These are phyloP conservation scores for Lepidocyrtinus sp. DNA, from an alignment of 2,888 invertebrate species.

Conservation along the genomic window DNA sequence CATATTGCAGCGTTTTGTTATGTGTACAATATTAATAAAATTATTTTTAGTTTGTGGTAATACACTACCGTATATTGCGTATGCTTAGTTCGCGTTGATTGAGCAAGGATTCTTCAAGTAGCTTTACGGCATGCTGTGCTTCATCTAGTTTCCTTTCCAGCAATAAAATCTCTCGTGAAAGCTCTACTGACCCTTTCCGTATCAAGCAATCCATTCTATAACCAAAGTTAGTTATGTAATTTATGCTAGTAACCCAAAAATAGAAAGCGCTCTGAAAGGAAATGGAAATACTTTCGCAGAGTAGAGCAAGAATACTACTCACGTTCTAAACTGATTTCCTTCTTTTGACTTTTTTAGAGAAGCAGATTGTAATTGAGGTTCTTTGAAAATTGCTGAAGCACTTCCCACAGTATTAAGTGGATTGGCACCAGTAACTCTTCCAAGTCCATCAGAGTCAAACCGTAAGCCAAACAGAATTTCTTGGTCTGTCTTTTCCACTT, in stretches of 20 bases:
- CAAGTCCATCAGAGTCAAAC: conserved; percentile 41
- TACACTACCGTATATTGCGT: conserved; percentile 72
- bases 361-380: not conserved
- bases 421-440: conserved; percentile 17
- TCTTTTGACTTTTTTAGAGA: conserved; percentile 15
- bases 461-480: conserved; percentile 63
- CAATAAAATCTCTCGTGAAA: conserved; percentile 78
- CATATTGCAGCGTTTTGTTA: too few relatives aligned
- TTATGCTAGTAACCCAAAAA: not conserved
- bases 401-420: too few relatives aligned
- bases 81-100: conserved; percentile 76
- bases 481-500: conserved; percentile 75
- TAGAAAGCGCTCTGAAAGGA: not conserved
- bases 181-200: conserved; percentile 76
- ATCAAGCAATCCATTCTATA: conserved; percentile 77
- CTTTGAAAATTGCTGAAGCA: not conserved
- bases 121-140: conserved; percentile 76
- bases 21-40: too few relatives aligned
- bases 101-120: conserved; percentile 77
- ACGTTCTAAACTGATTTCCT: conserved; percentile 36
- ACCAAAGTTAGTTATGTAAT: not conserved
- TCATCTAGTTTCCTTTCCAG: conserved; percentile 78
- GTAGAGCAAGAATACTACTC: conserved; percentile 1
- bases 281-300: not conserved
- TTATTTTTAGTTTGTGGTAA: too few relatives aligned